Percentiles rank a stretch among this genome's conserved stretches.
These are phyloP conservation scores for Psococerastis gibbosa DNA, from an alignment of 2,888 invertebrate genomes.

Conservation along the genomic window DNA sequence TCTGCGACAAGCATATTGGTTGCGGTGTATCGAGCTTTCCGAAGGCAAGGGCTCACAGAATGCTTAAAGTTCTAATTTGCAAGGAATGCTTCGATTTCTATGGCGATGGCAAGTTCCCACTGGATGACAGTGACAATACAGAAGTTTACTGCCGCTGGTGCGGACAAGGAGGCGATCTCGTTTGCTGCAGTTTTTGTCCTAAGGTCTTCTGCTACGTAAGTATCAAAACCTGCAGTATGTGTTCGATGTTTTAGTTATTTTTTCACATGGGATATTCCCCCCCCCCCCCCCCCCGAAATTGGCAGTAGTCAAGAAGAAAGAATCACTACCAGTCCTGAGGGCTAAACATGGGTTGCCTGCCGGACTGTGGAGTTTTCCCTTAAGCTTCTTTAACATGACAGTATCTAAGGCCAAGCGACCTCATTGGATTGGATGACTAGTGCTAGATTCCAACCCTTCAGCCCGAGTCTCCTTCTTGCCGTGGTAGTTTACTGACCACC, in stretches of 20 bases:
- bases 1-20: constrained; percentile 13
- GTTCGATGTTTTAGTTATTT: no score
- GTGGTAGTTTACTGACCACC: not conserved
- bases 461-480: no score
- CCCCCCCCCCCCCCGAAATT: no score
- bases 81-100: constrained; percentile 14
- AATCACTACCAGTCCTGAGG: no score
- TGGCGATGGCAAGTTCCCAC: constrained; percentile 12
- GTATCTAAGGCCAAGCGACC: no score
- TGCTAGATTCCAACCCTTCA: not conserved
- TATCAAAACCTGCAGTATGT: no score
- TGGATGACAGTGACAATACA: constrained; percentile 13
- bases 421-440: not conserved
- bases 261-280: no score
- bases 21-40: constrained; percentile 2
- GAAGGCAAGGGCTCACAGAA: constrained; percentile 6
- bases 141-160: constrained; percentile 15
- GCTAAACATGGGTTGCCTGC: no score
- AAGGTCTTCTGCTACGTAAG: constrained; percentile 15
- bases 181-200: constrained; percentile 14
- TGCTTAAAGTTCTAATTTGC: constrained; percentile 13
- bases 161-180: constrained; percentile 14
- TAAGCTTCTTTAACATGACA: no score
- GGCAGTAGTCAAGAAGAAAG: no score
- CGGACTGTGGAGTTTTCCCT: no score